Base-by-base conservation (phyloP, 2,797 vertebrate species). In the Paratrypauchen microcephalus region DNA sequence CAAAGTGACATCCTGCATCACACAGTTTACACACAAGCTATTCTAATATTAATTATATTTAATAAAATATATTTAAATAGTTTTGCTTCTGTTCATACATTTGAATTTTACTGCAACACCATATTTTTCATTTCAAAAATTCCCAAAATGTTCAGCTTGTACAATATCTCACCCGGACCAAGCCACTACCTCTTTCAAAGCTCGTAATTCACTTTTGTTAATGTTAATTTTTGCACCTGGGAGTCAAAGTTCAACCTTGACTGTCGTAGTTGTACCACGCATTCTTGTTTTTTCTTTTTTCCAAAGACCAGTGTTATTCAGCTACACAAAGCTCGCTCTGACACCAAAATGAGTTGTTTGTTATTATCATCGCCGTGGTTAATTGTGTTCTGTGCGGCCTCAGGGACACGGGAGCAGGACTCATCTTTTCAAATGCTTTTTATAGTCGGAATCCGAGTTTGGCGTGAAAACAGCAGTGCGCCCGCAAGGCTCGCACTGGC, bases 401-500 rank as follows among this genome's bases (percentile, higher is more conserved):
- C 1, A 55, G 68, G 84, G 61, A 72, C 65, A 73, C n/a, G 57
- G 5, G 59, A 61, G 32, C 32, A 2, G 12, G 59, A 60, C 8
- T 15, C 65, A 55, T 63, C 71, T 73, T 68, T 71, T 68, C 73
- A 26, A 69, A 72, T 55, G 73, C 47, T 30, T 76, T 64, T 79
- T 71, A 74, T 76, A 80, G 75, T 45, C 81, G 80, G 59, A 75
- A 74, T 79, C 65, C 66, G 67, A 77, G 61, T 71, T 61, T 70
- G 73, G 74, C 73, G 63, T 81, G 73, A 81, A 87, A 83, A 81
- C 80, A 39, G n/a, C 65, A 78, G 73, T 62, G 28, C 73, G 23
- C 80, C 85, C 78, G 41, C 58, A 80, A 79, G 85, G 76, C 67
- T 66, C 63, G 66, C 74, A n/a, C 68, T 87, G 86, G 89, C 87